Conservation (phyloP, 2,797 vertebrate species). For the Lutjanus campechanus region DNA sequence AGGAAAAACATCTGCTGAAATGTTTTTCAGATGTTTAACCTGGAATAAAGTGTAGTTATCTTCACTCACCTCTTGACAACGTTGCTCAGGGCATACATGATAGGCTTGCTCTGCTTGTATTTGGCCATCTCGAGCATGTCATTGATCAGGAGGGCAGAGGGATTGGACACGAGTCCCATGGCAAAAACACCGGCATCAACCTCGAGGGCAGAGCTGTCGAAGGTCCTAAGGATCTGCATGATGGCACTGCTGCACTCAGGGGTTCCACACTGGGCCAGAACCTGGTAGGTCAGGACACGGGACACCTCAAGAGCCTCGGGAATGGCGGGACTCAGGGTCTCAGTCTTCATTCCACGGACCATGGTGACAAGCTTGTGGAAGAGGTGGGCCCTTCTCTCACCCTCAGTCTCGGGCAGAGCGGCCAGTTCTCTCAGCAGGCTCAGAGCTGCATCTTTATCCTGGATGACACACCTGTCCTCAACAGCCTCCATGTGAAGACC, state of each 20-base stretch:
- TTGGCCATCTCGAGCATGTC: slow-evolving; percentile 92
- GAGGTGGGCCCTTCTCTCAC: slow-evolving; percentile 89
- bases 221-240: slow-evolving; percentile 89
- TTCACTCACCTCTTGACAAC: slow-evolving; percentile 89
- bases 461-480: slow-evolving; percentile 80
- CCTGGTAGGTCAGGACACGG: slow-evolving; percentile 61
- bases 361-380: slow-evolving; percentile 90
- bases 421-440: slow-evolving; percentile 88
- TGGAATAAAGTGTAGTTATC: neutral
- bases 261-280: slow-evolving; percentile 93
- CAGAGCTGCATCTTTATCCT: slow-evolving; percentile 85
- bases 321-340: slow-evolving; percentile 84
- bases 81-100: slow-evolving; percentile 93
- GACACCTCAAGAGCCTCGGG: slow-evolving; percentile 87
- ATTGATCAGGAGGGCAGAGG: slow-evolving; percentile 86
- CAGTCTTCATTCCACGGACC: slow-evolving; percentile 87
- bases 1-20: neutral
- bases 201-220: slow-evolving; percentile 80
- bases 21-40: neutral
- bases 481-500: slow-evolving; percentile 88
- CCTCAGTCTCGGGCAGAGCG: slow-evolving; percentile 82
- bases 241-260: slow-evolving; percentile 91
- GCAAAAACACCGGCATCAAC: slow-evolving; percentile 90
- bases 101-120: slow-evolving; percentile 89
- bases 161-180: slow-evolving; percentile 90